Evolutionary conservation across 2,113 vertebrate genomes (phyloP).

Genomic region (Ia io): DNA sequence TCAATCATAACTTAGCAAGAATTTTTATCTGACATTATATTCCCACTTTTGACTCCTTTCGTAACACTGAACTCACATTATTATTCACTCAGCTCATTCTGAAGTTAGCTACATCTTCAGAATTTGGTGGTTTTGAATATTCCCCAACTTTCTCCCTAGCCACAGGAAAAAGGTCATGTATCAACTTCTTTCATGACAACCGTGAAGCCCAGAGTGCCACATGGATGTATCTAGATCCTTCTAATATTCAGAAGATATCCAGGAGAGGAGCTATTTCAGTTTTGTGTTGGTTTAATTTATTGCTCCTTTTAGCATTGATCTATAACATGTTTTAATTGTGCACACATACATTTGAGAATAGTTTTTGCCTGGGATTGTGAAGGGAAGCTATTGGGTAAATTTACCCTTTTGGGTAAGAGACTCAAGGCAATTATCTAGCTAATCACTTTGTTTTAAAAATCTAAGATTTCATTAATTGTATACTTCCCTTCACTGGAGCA

Average conservation of each 20-base stretch:
- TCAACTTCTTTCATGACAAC: not conserved
- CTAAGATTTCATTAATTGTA: not conserved
- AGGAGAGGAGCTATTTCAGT: not conserved
- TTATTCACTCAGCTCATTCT: slow-evolving; percentile 33
- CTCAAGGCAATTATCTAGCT: not conserved
- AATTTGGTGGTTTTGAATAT: slow-evolving; percentile 49
- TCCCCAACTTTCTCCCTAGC: not conserved
- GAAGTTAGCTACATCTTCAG: not conserved
- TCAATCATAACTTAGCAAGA: slow-evolving; percentile 21
- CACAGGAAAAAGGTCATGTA: not conserved
- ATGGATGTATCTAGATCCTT: not conserved
- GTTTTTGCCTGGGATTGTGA: not conserved
- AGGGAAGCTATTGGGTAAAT: not conserved
- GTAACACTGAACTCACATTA: not conserved
- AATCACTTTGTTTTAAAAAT: slow-evolving; percentile 31
- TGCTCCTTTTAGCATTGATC: not conserved
- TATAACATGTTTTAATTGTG: not conserved
- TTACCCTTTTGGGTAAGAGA: not conserved
- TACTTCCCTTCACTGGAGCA: not conserved
- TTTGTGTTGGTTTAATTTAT: not conserved
- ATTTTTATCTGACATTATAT: slow-evolving; percentile 35
- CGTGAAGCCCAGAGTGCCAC: not conserved
- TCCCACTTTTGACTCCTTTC: not conserved
- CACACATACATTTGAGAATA: not conserved
- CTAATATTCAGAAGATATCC: not conserved